phyloP scores from a whole-genome alignment of 2,888 invertebrate genomes.

The Cremastinae sp. region DNA sequence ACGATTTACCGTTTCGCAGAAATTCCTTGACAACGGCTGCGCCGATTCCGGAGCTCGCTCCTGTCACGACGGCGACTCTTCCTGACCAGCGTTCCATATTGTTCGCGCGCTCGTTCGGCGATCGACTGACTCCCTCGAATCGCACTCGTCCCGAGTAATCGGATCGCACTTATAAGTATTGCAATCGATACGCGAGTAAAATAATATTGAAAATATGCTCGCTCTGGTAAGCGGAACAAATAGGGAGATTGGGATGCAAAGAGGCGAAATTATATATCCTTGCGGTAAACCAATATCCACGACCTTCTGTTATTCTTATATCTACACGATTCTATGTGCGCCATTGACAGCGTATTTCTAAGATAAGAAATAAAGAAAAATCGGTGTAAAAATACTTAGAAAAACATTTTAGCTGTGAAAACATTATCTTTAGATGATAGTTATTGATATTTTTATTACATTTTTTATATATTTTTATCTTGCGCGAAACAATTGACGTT shows the following conservation, averaged over 20 bases:
- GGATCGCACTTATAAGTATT: slow-evolving; percentile 68
- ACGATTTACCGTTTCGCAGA: slow-evolving; percentile 76
- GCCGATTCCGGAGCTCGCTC: slow-evolving; percentile 81
- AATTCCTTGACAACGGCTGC: slow-evolving; percentile 77
- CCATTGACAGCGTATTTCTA: neutral
- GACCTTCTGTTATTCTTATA: slow-evolving; percentile 39
- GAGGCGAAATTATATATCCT: slow-evolving; percentile 61
- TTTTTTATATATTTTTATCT: too few species aligned
- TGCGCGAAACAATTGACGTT: too few species aligned
- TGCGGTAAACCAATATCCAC: slow-evolving; percentile 64
- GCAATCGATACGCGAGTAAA: slow-evolving; percentile 64
- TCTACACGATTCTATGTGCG: neutral
- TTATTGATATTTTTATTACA: too few species aligned
- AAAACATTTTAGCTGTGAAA: too few species aligned
- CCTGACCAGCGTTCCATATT: slow-evolving; percentile 80
- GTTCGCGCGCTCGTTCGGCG: slow-evolving; percentile 45
- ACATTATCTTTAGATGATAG: too few species aligned
- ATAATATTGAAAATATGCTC: slow-evolving; percentile 19
- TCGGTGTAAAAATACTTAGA: too few species aligned
- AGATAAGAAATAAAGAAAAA: too few species aligned
- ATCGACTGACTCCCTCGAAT: slow-evolving; percentile 43
- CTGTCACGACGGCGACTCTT: slow-evolving; percentile 81
- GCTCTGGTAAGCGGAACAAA: neutral
- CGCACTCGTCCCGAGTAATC: slow-evolving; percentile 46
- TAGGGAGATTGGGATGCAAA: neutral